phyloP scores from a whole-genome alignment of 2,888 invertebrate species.

The Melanostoma mellinum region DNA sequence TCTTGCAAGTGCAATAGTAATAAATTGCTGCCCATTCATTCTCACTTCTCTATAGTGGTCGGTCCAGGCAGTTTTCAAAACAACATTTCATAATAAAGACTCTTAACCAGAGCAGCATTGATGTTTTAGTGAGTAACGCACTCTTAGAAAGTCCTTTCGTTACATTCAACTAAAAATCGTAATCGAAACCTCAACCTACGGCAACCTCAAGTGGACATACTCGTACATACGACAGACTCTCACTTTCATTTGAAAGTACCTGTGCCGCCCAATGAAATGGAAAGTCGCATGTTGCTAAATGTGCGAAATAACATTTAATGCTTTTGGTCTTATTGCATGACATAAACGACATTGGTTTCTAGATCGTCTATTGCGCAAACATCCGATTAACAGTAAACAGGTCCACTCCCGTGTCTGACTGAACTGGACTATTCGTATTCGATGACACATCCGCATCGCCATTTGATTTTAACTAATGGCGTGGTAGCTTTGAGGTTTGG shows the following conservation, averaged over 20 bases:
- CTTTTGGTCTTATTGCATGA: constrained; percentile 27
- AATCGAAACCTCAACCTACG: constrained; percentile 6
- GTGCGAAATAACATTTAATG: constrained; percentile 4
- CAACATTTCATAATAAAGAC: constrained; percentile 1
- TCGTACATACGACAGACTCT: constrained; percentile 33
- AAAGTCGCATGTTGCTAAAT: constrained; percentile 15
- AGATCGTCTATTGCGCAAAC: constrained; percentile 16
- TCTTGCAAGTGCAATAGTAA: background rate
- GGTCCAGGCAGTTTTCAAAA: background rate
- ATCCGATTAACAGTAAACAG: constrained; percentile 27
- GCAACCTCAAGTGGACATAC: constrained; percentile 13
- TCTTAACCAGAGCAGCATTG: background rate
- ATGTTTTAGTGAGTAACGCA: constrained; percentile 16
- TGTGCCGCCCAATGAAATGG: constrained; percentile 33
- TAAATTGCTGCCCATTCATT: constrained; percentile 5
- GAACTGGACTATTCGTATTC: constrained; percentile 33
- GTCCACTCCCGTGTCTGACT: background rate
- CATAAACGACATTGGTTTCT: constrained; percentile 22
- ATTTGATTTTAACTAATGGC: background rate
- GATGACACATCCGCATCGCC: constrained; percentile 31
- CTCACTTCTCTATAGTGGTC: background rate
- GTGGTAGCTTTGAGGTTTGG: constrained; percentile 40
- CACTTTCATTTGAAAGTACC: constrained; percentile 63
- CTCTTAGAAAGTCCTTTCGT: constrained; percentile 58
- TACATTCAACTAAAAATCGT: constrained; percentile 6